These are phyloP conservation scores for Trachelus stipa DNA, from an alignment of 2,888 invertebrate species.

Conservation along the genomic window DNA sequence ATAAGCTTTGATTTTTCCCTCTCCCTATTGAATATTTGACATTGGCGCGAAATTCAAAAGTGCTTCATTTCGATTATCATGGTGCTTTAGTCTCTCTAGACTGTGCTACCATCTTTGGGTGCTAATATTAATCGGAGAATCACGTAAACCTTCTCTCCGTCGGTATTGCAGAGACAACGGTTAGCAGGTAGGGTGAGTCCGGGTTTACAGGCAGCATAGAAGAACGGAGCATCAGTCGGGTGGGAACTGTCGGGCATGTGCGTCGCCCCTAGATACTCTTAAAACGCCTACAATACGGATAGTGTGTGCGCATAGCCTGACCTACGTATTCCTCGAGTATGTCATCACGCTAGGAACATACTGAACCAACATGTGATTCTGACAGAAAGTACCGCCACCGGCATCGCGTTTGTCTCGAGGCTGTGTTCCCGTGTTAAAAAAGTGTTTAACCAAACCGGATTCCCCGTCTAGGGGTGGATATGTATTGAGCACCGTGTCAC, in stretches of 20 bases:
- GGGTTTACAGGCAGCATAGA: slow-evolving; percentile 30
- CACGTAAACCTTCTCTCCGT: neutral
- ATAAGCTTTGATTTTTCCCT: neutral
- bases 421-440: slow-evolving; percentile 19
- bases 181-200: slow-evolving; percentile 28
- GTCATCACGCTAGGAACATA: neutral
- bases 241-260: slow-evolving; percentile 60
- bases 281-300: slow-evolving; percentile 17
- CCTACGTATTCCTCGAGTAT: neutral
- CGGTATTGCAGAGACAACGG: slow-evolving; percentile 3
- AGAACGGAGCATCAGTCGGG: slow-evolving; percentile 54
- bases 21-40: neutral
- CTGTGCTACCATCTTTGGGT: neutral
- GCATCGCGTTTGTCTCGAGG: slow-evolving; percentile 22
- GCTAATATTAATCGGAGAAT: neutral
- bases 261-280: slow-evolving; percentile 21
- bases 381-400: slow-evolving; percentile 34
- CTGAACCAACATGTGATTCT: slow-evolving; percentile 52
- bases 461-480: slow-evolving; percentile 30
- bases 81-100: neutral
- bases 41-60: neutral
- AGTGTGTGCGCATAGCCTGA: neutral
- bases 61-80: neutral
- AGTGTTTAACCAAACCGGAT: slow-evolving; percentile 13
- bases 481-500: slow-evolving; percentile 49